Evolutionary conservation across 2,113 vertebrate genomes (phyloP), one percentile per base, ranked within the genome.

Genomic region (Tachysurus vachellii): DNA sequence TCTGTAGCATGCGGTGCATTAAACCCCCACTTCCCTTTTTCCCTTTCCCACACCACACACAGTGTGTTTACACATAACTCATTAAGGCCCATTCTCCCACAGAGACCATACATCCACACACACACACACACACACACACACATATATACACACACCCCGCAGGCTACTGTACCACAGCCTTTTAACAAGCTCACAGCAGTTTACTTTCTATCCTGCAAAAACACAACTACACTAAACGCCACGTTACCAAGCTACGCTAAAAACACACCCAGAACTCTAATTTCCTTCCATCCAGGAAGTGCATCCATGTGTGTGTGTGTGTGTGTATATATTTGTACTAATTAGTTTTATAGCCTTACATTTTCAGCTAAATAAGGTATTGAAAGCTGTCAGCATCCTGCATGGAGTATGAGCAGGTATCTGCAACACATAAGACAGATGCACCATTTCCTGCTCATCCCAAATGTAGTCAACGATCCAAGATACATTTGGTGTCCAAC

Each of bases 41-140:
- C 50, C 44, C 76, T 85, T 87, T 87, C 81, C 86, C 86, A 87
- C 81, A 87, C 86, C 83, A 71, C 86, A 89, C 80, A 73, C 86
- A 87, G 68, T 87, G 64, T 89, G 88, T 89, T 89, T 89, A 89
- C 85, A 85, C 70, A 85, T 75, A 81, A 66, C 86, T 89, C 85
- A 80, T 89, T 85, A 85, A 82, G 82, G 26, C 11, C 85, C 71
- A 83, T 87, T 89, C 83, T 89, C 86, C 83, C 86, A 85, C 86
- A 82, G 79, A 87, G 68, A 77, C 54, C 44, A 66, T 57, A 64
- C 66, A 87, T 57, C 19, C 80, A 85, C 71, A 68, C 86, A 79
- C 86, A 70, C 8, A 10, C 16, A 56, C 70, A 54, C 80, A 80
- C 76, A 81, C 80, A 81, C 56, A 81, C 81, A 66, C 61, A 53